A percentile compares a stretch with the other conserved stretches of the same genome.
Conservation (phyloP, 2,888 invertebrate species). For the Tridacna crocea region DNA sequence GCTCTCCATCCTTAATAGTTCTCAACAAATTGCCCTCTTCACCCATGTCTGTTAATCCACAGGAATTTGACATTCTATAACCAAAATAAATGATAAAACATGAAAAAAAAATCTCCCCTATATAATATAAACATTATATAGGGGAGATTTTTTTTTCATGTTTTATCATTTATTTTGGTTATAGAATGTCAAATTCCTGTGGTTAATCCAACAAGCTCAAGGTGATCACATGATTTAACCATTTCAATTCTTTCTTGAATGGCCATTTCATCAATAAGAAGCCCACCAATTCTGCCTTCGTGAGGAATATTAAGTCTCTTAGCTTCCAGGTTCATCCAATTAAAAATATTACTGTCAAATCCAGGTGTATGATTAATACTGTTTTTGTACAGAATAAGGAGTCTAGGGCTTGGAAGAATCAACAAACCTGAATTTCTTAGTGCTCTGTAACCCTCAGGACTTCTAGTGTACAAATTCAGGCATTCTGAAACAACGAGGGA, state of each 20-base stretch:
- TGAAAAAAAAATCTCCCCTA: too few species aligned
- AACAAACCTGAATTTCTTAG: conserved; percentile 31
- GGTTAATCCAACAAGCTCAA: conserved; percentile 50
- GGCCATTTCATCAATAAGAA: conserved; percentile 56
- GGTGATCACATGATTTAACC: conserved; percentile 24
- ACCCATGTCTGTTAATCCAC: too few species aligned
- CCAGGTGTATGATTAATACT: conserved; percentile 34
- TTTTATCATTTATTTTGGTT: too few species aligned
- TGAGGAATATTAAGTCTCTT: conserved; percentile 34
- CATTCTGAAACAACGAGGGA: conserved; percentile 30
- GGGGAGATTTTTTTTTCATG: too few species aligned
- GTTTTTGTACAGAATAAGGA: conserved; percentile 34
- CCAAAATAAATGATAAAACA: too few species aligned
- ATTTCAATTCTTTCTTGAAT: conserved; percentile 57
- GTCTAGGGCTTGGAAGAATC: conserved; percentile 21
- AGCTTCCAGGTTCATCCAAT: conserved; percentile 53
- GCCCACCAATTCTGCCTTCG: conserved; percentile 41
- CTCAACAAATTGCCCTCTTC: too few species aligned
- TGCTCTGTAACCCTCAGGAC: conserved; percentile 34
- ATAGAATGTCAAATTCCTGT: too few species aligned
- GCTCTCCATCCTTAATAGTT: too few species aligned
- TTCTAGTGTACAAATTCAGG: conserved; percentile 29
- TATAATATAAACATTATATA: too few species aligned
- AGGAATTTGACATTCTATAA: too few species aligned
- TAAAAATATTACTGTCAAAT: conserved; percentile 37